Conservation (phyloP, 92 coral and sea anemone species). For the Parazoanthus atlanticus region DNA sequence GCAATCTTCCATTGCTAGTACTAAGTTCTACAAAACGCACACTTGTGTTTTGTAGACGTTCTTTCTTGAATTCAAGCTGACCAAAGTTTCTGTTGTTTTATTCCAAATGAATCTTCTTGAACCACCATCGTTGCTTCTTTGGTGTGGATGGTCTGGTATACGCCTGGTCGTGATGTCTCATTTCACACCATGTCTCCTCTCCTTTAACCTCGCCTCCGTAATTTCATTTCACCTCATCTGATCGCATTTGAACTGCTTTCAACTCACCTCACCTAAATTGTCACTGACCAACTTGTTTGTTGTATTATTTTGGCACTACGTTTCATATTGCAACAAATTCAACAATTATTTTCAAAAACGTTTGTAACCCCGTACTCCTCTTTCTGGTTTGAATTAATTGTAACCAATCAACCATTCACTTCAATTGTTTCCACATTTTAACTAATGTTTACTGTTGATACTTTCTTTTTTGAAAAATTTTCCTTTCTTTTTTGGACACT, state of each 20-base stretch:
- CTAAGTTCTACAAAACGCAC: background rate
- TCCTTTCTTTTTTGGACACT: background rate
- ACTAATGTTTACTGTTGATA: background rate
- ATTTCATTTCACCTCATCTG: background rate
- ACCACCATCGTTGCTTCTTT: background rate
- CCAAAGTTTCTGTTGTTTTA: background rate
- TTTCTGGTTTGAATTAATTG: too few relatives aligned
- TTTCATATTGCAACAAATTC: too few relatives aligned
- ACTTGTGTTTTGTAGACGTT: background rate
- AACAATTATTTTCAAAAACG: too few relatives aligned
- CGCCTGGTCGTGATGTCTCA: background rate
- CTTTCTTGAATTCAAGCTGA: background rate
- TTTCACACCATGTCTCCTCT: background rate
- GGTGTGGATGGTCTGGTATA: background rate
- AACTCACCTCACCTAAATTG: background rate
- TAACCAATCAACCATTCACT: background rate
- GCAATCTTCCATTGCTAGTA: background rate
- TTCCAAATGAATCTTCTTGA: slow-evolving; percentile 5
- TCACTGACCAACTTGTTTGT: too few relatives aligned
- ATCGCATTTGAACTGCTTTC: background rate
- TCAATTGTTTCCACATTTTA: background rate
- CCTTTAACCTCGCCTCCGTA: background rate
- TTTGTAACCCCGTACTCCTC: background rate
- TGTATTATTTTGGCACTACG: background rate
- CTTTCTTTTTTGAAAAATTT: too few relatives aligned